Evolutionary conservation across 2,888 invertebrate genomes (phyloP), one percentile per base, ranked within the genome.

Genomic region (Cetonia aurata): DNA sequence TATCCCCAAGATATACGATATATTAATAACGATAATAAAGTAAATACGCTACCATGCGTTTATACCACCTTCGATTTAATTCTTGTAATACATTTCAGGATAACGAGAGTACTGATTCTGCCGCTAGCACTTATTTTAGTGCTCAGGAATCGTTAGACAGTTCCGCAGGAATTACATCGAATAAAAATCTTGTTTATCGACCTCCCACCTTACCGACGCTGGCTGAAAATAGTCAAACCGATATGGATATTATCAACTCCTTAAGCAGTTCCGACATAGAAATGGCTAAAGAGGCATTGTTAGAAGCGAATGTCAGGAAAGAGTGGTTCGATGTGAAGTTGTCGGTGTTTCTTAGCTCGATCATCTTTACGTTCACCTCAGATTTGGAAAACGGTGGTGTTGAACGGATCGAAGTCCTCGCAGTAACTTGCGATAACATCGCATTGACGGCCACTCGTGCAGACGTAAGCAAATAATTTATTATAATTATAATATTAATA

Each of bases 371-470:
- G 13, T 82, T 88, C 25, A 83, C 85, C 72, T 85, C 86, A 13
- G 86, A 88, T 75, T 77, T 85, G 42, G 85, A 86, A 70, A 83
- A 84, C 59, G 81, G 82, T 55, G 81, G 82, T 12, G 79, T 76
- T 4, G 86, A 86, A 75, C 83, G 83, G 69, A 83, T 83, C 53
- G 87, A 88, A 81, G 80, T 88, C 1, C 85, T 86, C 0, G 86
- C 84, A 75, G 75, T 88, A 8, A 83, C 79, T 19, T 82, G 83
- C 73, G 85, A 86, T 78, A 80, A 84, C 76, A 77, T 86, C 41
- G 79, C 79, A 3, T 62, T 84, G 15, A 80, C 78, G 19, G 76
- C 81, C 10, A 72, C 73, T 17, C 82, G 83, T 76, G 77, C 77
- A 31, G 80, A 84, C 75, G 83, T 83, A 75, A 71, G 72, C 62